Evolutionary conservation across 2,797 vertebrate genomes (phyloP), one percentile per base, ranked within the genome.

Genomic region (Mastacembelus armatus): DNA sequence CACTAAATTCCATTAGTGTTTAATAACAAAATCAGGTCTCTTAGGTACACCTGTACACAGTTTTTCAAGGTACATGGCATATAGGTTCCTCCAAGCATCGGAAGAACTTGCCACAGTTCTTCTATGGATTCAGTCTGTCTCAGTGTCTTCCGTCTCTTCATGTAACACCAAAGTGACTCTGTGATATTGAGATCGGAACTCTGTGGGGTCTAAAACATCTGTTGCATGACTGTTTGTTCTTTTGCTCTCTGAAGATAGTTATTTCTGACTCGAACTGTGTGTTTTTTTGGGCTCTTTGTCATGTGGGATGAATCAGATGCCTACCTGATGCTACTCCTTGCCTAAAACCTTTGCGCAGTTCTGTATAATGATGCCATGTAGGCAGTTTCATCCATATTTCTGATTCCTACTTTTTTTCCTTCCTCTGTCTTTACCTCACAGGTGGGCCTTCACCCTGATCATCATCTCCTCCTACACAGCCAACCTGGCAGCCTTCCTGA

Each of bases 381-480:
- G 21, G 3, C 2, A 24, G 15, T 45, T 26, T 24, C 3, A 10
- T 48, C 15, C 12, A 30, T 14, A 16, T 44, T 0, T 0, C 3
- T 15, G 18, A 5, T 32, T 14, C 4, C 11, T 22, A 1, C n/a
- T 36, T 1, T 36, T 15, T 35, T 18, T 26, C 19, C 9, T 48
- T 22, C n/a, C 18, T 36, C 12, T 26, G 6, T 66, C 54, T 62
- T 29, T 5, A 4, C 43, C 30, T 44, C 27, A 10, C 49, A 88
- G 96, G 96, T 98, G 96, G 96, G 96, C 96, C 1, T 98, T 98
- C 88, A 98, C 96, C 5, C 90, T 98, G 78, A 98, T 98, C 89
- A 98, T 98, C 89, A 98, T 98, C 92, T 98, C 96, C 44, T 98
- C 96, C 72, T 98, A 98, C 92, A 98, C 96, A 54, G 96, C 96